Evolutionary conservation across 2,888 invertebrate genomes (phyloP), one percentile per base, ranked within the genome.

Genomic region (Brachypalpus laphriformis): DNA sequence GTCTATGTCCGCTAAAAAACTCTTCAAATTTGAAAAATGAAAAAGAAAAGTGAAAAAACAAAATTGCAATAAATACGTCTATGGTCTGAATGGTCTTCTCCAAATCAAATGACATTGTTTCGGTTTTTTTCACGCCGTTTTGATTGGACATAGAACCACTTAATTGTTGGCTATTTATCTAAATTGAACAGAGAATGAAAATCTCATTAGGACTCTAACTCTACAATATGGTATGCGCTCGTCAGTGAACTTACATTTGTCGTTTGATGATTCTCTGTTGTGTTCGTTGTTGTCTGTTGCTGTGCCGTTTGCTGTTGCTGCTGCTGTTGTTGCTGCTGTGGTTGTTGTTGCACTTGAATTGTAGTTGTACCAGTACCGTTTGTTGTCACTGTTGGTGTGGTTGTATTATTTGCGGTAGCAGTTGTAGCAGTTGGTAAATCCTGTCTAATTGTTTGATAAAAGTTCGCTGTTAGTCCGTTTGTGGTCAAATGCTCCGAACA

Each of bases 401-500:
- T 88, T 59, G 89, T 88, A 68, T 87, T 88, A 28, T 90, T 89
- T 16, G 89, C 89, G 31, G 88, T 88, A 45, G 66, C 88, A 51
- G 66, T 83, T 57, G 89, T 87, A 5, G 90, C 88, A 45, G 89
- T 88, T 61, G 89, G 89, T 82, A 66, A 75, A 88, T 86, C 88
- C 87, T 86, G 87, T 68, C 91, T 88, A 31, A 90, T 90, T 57
- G 91, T 88, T 85, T 91, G 91, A 89, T 92, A 92, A 74, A 92
- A 91, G 51, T 87, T 87, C 2, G 88, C 78, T 42, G 88, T 75
- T 65, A 88, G 61, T 78, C 90, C 89, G 87, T 91, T 92, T 49
- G 90, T 90, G 51, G 92, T 91, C 88, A 92, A 89, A 89, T 91
- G 91, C 87, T 92, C 92, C 42, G 92, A 92, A 88, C 92, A 92